phyloP scores from a whole-genome alignment of 1,140 invertebrate genomes.

The Aphis gossypii region DNA sequence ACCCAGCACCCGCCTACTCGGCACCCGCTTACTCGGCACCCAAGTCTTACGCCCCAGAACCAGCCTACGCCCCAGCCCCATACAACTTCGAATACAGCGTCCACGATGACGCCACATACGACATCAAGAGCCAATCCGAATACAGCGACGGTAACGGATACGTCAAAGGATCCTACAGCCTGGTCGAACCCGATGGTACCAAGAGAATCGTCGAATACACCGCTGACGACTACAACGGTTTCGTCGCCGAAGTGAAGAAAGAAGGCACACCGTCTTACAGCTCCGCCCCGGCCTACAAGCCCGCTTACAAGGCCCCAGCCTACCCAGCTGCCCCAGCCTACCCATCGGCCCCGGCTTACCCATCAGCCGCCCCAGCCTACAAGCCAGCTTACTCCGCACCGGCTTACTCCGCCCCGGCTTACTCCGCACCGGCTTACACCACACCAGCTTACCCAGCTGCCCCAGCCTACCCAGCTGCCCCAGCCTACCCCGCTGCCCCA shows the following conservation, averaged over 20 bases:
- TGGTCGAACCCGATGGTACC: slow-evolving; percentile 68
- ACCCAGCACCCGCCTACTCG: slow-evolving; percentile 23
- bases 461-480: slow-evolving; percentile 66
- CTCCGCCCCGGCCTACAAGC: slow-evolving; percentile 65
- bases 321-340: slow-evolving; percentile 67
- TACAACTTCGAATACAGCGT: slow-evolving; percentile 69
- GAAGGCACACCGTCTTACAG: slow-evolving; percentile 56
- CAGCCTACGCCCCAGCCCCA: slow-evolving; percentile 64
- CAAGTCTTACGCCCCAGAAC: slow-evolving; percentile 36
- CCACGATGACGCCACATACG: slow-evolving; percentile 68
- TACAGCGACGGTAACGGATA: slow-evolving; percentile 68
- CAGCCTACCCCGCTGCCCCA: slow-evolving; percentile 52
- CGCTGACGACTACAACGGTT: slow-evolving; percentile 70
- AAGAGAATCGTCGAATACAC: slow-evolving; percentile 71
- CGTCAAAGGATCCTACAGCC: slow-evolving; percentile 65
- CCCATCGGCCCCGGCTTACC: not conserved
- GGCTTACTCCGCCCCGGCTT: not conserved
- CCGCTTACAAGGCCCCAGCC: slow-evolving; percentile 66
- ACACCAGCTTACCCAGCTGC: slow-evolving; percentile 31
- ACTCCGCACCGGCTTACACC: not conserved
- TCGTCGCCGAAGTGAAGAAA: slow-evolving; percentile 63
- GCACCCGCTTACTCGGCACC: slow-evolving; percentile 38
- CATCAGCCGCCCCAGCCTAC: slow-evolving; percentile 58
- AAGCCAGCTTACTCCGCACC: not conserved
- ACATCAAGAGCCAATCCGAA: slow-evolving; percentile 71